Evolutionary conservation across 2,888 invertebrate species (phyloP), one percentile per base, ranked within the genome.

Genomic region (Leucoma salicis): DNA sequence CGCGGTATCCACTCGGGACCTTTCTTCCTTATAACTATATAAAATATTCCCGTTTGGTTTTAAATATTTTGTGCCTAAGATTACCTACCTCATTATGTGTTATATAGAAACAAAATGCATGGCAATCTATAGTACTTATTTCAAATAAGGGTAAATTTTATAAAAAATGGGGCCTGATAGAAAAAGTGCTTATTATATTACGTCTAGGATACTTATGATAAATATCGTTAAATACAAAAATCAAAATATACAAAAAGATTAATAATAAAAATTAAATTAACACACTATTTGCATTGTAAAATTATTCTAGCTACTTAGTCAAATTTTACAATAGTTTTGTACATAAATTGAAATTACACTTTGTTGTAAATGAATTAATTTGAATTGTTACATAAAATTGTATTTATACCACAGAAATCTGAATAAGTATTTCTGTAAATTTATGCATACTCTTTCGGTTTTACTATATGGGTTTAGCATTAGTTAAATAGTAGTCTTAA

Each of bases 241-340:
- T 39, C 57, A 53, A 61, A 58, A 61, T 61, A 58, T 61, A 61
- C 61, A 61, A 40, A 53, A 46, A 33, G 53, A 47, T 38, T 57
- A 52, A 53, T 14, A 36, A 28, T 46, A 55, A 49, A 39, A 47
- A 56, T 51, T 55, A 43, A 48, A 54, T 36, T 42, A 57, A 55
- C 36, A 21, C 51, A 49, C 14, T 42, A 49, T 53, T 38, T 53
- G 49, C 53, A 62, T 53, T 57, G 53, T 67, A 62, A 81, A 80
- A 83, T 85, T 85, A 85, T 72, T 71, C 82, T 85, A 86, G 62
- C 83, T 86, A 85, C 70, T 21, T 65, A 70, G 66, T 75, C 75
- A 78, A 69, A 71, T 63, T 68, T 73, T 66, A 77, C 60, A 70
- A 73, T 76, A 74, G 74, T 73, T 87, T 86, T 88, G 87, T 87